phyloP scores from a whole-genome alignment of 2,888 invertebrate species.

The Resseliella maxima region DNA sequence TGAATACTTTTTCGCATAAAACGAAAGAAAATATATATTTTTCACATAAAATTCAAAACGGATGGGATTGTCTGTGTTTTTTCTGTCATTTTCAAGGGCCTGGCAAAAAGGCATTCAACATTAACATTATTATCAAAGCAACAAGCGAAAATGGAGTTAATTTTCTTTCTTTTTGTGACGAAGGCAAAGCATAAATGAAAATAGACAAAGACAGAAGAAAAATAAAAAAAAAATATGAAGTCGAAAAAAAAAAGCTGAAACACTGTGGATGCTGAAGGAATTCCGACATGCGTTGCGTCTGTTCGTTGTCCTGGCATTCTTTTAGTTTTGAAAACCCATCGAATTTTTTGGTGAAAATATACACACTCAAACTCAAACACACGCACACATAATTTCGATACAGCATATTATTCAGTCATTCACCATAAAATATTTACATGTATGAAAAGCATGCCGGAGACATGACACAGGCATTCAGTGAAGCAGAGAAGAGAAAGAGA shows the following conservation, averaged over 20 bases:
- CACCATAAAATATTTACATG: constrained; percentile 51
- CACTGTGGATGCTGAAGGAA: constrained; percentile 7
- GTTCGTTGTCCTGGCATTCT: constrained; percentile 7
- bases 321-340: neutral
- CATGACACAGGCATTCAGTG: neutral
- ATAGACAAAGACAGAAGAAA: too few relatives aligned
- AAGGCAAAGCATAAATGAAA: neutral
- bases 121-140: constrained; percentile 46
- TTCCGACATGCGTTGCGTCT: constrained; percentile 23
- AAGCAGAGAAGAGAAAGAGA: neutral
- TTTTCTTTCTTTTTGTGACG: constrained; percentile 45
- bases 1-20: too few relatives aligned
- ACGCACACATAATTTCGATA: neutral
- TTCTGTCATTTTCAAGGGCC: neutral
- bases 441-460: neutral
- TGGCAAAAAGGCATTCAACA: neutral
- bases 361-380: neutral
- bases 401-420: constrained; percentile 25
- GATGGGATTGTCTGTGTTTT: neutral
- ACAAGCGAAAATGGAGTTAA: constrained; percentile 52
- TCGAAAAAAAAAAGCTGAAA: neutral
- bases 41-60: too few relatives aligned
- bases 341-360: neutral
- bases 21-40: too few relatives aligned
- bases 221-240: neutral